Base-by-base conservation (phyloP, 1,140 invertebrate genomes). In the Oryctes rhinoceros region DNA sequence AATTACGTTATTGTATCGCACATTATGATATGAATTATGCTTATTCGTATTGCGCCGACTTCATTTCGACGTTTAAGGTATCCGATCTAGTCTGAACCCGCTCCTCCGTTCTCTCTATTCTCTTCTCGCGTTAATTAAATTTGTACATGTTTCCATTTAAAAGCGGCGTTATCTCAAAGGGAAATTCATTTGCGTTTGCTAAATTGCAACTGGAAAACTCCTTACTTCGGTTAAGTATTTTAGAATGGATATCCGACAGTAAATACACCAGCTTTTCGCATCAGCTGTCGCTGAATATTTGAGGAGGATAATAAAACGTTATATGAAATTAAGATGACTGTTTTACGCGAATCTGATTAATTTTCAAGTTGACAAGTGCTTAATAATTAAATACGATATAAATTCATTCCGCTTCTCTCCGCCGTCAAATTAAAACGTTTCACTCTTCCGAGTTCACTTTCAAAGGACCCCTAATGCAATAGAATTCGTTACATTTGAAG, bases 61-160 rank as follows among this genome's bases (percentile, higher is more conserved):
- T 35, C 65, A 71, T 35, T 71, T 71, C 65, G 24, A 37, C 65
- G 65, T 71, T 24, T 71, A 71, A 71, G 65, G 65, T 71, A 71
- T 71, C 15, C 7, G 24, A 10, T 15, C 20, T 35, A 71, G 65
- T 71, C 20, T 71, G 35, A 71, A 71, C 65, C 65, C 24, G n/a
- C n/a, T n/a, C 2, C 24, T 71, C 65, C 24, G 65, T 30, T 15
- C 5, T 71, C 24, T 5, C 65, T 71, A 71, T 71, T 71, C 18
- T 71, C 65, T 71, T 71, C 39, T 44, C 65, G 24, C 24, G 37
- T 71, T 71, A 71, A 71, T 71, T 71, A 71, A 71, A 71, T 71
- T 71, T 71, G 65, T 71, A 71, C 35, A 71, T 71, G 65, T 71
- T 71, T 71, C 65, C 65, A 71, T 71, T 71, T 71, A 71, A 35